phyloP scores from a whole-genome alignment of 2,113 vertebrate species.

The Hepsetus odoe region DNA sequence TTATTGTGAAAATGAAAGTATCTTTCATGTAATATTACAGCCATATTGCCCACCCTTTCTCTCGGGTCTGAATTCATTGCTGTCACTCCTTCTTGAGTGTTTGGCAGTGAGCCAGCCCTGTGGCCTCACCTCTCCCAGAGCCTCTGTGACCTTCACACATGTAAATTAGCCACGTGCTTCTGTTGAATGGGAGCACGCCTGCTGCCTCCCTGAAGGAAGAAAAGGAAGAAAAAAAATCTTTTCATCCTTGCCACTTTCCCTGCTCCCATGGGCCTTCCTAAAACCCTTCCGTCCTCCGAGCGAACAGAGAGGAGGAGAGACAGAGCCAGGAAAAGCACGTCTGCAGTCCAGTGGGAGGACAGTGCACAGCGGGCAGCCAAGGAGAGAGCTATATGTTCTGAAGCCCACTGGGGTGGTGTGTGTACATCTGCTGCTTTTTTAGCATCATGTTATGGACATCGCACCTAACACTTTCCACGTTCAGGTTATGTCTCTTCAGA shows the following conservation, averaged over 20 bases:
- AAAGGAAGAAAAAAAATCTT: constrained; percentile 67
- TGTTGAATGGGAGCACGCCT: constrained; percentile 70
- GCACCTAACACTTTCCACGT: neutral
- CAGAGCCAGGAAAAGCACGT: constrained; percentile 39
- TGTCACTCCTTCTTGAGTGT: constrained; percentile 64
- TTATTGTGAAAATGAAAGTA: neutral
- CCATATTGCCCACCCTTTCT: neutral
- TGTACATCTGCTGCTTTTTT: constrained; percentile 40
- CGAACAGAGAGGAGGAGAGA: constrained; percentile 18
- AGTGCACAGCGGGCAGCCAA: constrained; percentile 33
- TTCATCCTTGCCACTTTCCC: constrained; percentile 50
- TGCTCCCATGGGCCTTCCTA: constrained; percentile 20
- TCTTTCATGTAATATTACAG: neutral
- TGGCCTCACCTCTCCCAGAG: constrained; percentile 77
- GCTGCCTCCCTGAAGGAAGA: constrained; percentile 72
- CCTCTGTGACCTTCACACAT: constrained; percentile 88
- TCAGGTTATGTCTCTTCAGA: neutral
- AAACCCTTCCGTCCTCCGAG: constrained; percentile 59
- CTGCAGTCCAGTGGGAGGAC: constrained; percentile 37
- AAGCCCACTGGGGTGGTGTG: constrained; percentile 29
- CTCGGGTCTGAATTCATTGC: constrained; percentile 65
- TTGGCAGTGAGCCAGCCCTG: constrained; percentile 80
- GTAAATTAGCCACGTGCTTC: constrained; percentile 91
- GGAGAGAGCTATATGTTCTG: constrained; percentile 29
- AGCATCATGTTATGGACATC: constrained; percentile 10